Evolutionary conservation across 2,888 invertebrate species (phyloP).

Genomic region (Sisyra terminalis): DNA sequence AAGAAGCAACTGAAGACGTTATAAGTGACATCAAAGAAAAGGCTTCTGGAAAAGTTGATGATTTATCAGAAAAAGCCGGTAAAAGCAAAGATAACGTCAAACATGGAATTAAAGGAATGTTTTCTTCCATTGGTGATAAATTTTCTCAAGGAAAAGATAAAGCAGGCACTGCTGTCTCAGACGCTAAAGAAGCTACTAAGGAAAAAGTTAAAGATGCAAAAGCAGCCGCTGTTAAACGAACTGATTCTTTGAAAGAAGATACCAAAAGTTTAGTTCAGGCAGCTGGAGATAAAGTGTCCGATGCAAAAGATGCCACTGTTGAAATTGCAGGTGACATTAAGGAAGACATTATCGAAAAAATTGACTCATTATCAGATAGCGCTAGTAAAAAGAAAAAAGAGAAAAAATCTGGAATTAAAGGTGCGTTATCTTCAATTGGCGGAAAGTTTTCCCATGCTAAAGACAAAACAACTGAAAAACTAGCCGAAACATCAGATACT

Average conservation of each 20-base stretch:
- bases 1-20: conserved; percentile 12
- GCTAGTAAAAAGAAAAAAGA: conserved; percentile 3
- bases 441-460: conserved; percentile 9
- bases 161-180: conserved; percentile 7
- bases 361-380: too few species aligned
- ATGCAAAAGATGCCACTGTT: conserved; percentile 10
- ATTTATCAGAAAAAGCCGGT: conserved; percentile 7
- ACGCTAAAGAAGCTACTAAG: conserved; percentile 4
- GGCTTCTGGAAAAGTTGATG: conserved; percentile 10
- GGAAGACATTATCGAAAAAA: too few species aligned
- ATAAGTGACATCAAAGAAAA: conserved; percentile 11
- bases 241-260: conserved; percentile 1
- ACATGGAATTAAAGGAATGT: conserved; percentile 6
- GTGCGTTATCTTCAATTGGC: conserved; percentile 1
- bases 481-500: conserved; percentile 10
- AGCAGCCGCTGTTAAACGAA: not conserved
- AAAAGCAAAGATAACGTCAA: conserved; percentile 3
- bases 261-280: not conserved
- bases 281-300: conserved; percentile 1
- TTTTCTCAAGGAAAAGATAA: conserved; percentile 13
- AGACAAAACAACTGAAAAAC: conserved; percentile 14
- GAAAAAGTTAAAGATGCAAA: conserved; percentile 7
- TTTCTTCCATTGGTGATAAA: conserved; percentile 16
- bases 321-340: too few species aligned
- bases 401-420: conserved; percentile 9